Evolutionary conservation across 2,113 vertebrate species (phyloP).

Genomic region (Cranoglanis bouderius): DNA sequence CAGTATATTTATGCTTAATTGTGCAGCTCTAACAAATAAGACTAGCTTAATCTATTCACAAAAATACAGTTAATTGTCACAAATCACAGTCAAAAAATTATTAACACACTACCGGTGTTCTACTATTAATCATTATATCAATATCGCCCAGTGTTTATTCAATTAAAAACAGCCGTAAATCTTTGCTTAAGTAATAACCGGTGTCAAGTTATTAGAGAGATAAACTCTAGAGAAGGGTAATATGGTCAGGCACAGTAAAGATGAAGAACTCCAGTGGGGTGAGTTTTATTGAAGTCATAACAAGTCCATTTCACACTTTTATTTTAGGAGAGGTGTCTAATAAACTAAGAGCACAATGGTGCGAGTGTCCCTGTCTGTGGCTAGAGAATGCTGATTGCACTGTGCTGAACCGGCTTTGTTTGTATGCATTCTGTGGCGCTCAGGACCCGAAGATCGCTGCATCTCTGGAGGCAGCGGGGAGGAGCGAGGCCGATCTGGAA

Average conservation of each 20-base stretch:
- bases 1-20: not conserved
- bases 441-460: slow-evolving; percentile 95
- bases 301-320: not conserved
- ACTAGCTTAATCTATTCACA: not conserved
- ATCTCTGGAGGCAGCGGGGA: slow-evolving; percentile 87
- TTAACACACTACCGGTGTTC: not conserved
- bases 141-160: not conserved
- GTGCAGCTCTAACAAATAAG: not conserved
- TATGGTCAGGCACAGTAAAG: not conserved
- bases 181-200: slow-evolving; percentile 24
- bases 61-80: not conserved
- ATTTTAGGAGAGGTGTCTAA: not conserved
- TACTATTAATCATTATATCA: slow-evolving; percentile 4
- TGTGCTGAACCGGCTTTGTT: not conserved
- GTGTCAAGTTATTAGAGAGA: slow-evolving; percentile 21
- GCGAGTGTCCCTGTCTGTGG: not conserved
- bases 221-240: not conserved
- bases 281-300: slow-evolving; percentile 13
- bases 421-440: not conserved
- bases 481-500: slow-evolving; percentile 89
- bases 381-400: not conserved
- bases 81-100: not conserved
- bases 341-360: not conserved
- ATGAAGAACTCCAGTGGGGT: not conserved
- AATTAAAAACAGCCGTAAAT: not conserved